Evolutionary conservation across 1,140 invertebrate species (phyloP).

Genomic region (Scaptomyza montana): DNA sequence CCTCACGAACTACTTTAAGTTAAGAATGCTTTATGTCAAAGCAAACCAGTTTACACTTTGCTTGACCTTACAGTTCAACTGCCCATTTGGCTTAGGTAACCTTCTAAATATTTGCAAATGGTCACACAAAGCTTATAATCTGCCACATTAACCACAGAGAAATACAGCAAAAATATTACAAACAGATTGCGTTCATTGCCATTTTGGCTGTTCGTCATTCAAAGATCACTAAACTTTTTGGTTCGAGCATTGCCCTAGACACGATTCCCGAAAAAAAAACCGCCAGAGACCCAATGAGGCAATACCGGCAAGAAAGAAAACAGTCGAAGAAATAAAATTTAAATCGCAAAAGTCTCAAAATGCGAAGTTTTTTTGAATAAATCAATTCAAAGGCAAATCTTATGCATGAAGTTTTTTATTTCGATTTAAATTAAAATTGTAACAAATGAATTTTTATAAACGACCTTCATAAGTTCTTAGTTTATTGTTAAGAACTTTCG

Average conservation of each 20-base stretch:
- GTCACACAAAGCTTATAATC: constrained; percentile 52
- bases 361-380: constrained; percentile 41
- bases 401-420: too few relatives aligned
- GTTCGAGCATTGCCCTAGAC: constrained; percentile 66
- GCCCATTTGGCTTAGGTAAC: constrained; percentile 37
- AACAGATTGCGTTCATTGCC: constrained; percentile 62
- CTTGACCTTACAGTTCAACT: background rate
- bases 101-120: constrained; percentile 5
- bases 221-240: constrained; percentile 67
- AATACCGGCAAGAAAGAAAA: constrained; percentile 17
- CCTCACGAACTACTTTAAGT: constrained; percentile 14
- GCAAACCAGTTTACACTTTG: too few relatives aligned
- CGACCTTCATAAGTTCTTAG: background rate
- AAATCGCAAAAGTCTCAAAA: constrained; percentile 40
- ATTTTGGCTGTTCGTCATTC: constrained; percentile 49
- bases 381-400: constrained; percentile 51
- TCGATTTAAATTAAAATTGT: too few relatives aligned
- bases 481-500: constrained; percentile 20
- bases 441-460: too few relatives aligned
- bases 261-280: constrained; percentile 31
- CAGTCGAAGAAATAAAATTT: constrained; percentile 55
- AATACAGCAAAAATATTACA: constrained; percentile 7
- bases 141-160: constrained; percentile 17
- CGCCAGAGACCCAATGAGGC: constrained; percentile 10
- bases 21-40: too few relatives aligned